These are phyloP conservation scores for Grammomys surdaster DNA, from an alignment of 2,113 vertebrate genomes.

Conservation along the genomic window DNA sequence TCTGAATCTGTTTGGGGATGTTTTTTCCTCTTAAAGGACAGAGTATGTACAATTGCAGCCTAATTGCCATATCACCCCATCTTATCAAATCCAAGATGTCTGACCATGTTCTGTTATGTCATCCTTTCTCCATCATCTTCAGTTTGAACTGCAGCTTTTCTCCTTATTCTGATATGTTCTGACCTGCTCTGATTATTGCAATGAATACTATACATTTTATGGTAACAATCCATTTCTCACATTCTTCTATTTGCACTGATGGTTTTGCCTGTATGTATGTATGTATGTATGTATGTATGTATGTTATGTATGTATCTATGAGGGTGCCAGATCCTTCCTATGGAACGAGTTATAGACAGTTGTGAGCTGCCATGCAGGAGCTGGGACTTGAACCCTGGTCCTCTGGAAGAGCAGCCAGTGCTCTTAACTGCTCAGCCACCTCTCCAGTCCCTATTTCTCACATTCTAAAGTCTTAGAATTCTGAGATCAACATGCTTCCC, in stretches of 20 bases:
- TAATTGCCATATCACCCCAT: background rate
- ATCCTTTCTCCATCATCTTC: background rate
- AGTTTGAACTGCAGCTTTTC: background rate
- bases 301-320: too few relatives aligned
- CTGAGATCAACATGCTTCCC: background rate
- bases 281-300: too few relatives aligned
- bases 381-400: too few relatives aligned
- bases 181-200: background rate
- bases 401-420: too few relatives aligned
- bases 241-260: background rate
- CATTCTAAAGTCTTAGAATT: background rate
- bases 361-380: too few relatives aligned
- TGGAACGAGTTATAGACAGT: too few relatives aligned
- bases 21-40: background rate
- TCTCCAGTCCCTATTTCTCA: background rate
- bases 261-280: too few relatives aligned
- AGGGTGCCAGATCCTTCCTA: too few relatives aligned
- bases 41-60: background rate
- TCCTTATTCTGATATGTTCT: background rate
- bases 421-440: too few relatives aligned
- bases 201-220: background rate
- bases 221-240: background rate
- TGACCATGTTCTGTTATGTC: background rate
- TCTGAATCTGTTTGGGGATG: background rate
- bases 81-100: background rate